A percentile compares a stretch with the other conserved stretches of the same genome.
Conservation (phyloP, 2,797 vertebrate species). For the Aythya fuligula region DNA sequence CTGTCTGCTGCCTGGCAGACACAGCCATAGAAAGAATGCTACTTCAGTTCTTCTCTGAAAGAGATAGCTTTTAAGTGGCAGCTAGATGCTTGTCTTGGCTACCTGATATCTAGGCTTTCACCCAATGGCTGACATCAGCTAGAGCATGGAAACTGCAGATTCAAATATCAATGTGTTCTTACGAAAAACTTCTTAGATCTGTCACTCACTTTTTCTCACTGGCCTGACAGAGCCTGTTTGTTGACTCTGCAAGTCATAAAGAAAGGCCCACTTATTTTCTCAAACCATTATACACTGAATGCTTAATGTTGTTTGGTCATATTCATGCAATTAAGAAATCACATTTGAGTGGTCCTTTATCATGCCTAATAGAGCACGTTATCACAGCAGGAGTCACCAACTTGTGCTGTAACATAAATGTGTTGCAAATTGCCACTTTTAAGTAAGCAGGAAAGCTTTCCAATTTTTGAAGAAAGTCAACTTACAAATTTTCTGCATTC, state of each 20-base stretch:
- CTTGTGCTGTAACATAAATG: background rate
- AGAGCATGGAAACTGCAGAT: conserved; percentile 39
- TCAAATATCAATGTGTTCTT: conserved; percentile 54
- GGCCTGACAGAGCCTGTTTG: conserved; percentile 32
- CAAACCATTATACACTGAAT: conserved; percentile 12
- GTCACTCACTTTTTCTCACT: conserved; percentile 51
- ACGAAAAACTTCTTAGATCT: conserved; percentile 43
- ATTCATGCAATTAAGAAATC: background rate
- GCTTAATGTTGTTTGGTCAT: conserved; percentile 6
- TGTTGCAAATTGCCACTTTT: background rate
- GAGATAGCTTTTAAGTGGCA: conserved; percentile 64
- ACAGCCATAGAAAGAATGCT: conserved; percentile 30
- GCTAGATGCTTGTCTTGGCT: conserved; percentile 70
- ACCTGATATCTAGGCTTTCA: conserved; percentile 61
- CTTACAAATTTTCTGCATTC: background rate
- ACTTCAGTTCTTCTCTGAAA: conserved; percentile 66
- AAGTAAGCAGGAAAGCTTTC: background rate
- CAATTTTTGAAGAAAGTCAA: background rate
- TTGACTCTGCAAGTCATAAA: conserved; percentile 28
- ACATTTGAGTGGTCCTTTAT: background rate
- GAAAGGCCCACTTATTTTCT: conserved; percentile 48
- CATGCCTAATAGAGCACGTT: background rate
- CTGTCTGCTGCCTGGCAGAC: conserved; percentile 60
- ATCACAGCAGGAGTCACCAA: background rate
- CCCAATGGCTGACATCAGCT: conserved; percentile 54